These are phyloP conservation scores for Cathartes aura DNA, from an alignment of 2,113 vertebrate genomes.

Conservation along the genomic window DNA sequence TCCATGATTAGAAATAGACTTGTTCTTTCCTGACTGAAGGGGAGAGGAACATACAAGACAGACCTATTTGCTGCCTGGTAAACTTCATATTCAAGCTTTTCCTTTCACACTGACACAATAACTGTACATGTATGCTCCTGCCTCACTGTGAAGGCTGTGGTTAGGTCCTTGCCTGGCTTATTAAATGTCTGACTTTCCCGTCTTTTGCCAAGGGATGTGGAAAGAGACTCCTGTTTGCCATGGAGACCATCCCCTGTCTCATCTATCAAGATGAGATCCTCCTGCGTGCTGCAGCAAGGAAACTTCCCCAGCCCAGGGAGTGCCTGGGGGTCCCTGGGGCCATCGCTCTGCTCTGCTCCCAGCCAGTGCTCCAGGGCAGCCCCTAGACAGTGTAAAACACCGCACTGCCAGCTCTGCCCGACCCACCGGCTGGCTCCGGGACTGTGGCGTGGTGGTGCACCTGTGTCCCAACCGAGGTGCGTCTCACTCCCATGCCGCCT, in stretches of 20 bases:
- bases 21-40: neutral
- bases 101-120: neutral
- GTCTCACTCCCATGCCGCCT: neutral
- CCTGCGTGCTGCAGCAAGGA: neutral
- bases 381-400: neutral
- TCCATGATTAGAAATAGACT: neutral
- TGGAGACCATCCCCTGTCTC: neutral
- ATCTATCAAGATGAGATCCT: neutral
- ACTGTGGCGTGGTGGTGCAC: rapidly evolving
- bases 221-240: neutral
- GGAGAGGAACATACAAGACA: neutral
- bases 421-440: rapidly evolving
- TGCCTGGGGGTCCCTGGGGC: no score
- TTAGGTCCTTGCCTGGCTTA: neutral
- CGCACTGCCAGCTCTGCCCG: rapidly evolving
- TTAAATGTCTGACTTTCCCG: neutral
- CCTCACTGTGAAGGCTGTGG: neutral
- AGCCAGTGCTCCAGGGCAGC: neutral
- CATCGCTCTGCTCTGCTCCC: neutral
- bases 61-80: neutral
- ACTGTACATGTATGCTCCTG: neutral
- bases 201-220: neutral
- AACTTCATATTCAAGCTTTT: neutral
- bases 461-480: neutral
- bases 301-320: neutral